A percentile compares a stretch with the other conserved stretches of the same genome.
Conservation (phyloP, 2,113 vertebrate genomes). For the Lepisosteus oculatus region DNA sequence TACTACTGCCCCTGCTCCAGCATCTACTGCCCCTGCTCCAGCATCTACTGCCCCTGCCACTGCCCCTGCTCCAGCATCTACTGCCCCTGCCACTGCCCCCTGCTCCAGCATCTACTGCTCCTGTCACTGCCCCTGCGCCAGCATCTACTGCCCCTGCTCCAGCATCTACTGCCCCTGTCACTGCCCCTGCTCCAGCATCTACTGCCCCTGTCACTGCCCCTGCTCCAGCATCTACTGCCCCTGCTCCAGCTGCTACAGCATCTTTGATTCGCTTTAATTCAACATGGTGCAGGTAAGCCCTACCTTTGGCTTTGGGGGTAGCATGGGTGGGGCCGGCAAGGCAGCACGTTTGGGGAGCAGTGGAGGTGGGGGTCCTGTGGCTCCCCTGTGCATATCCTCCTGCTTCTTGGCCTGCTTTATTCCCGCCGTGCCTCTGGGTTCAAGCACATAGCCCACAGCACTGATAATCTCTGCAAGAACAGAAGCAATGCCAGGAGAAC, state of each 20-base stretch:
- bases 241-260: no score
- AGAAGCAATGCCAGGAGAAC: not conserved
- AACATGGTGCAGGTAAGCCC: not conserved
- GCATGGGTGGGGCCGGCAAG: not conserved
- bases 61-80: no score
- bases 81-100: not conserved
- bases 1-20: not conserved
- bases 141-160: not conserved
- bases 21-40: not conserved
- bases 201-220: not conserved
- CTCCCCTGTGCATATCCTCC: not conserved
- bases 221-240: not conserved
- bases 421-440: constrained; percentile 36
- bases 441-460: constrained; percentile 28
- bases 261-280: no score
- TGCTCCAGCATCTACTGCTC: not conserved
- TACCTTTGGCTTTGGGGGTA: constrained; percentile 18
- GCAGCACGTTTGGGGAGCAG: not conserved
- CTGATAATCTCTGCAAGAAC: constrained; percentile 49
- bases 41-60: no score
- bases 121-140: not conserved
- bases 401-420: constrained; percentile 13
- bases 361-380: not conserved
- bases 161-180: not conserved
- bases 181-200: not conserved